Conservation (phyloP, 2,888 invertebrate genomes). For the Tribolium freemani region DNA sequence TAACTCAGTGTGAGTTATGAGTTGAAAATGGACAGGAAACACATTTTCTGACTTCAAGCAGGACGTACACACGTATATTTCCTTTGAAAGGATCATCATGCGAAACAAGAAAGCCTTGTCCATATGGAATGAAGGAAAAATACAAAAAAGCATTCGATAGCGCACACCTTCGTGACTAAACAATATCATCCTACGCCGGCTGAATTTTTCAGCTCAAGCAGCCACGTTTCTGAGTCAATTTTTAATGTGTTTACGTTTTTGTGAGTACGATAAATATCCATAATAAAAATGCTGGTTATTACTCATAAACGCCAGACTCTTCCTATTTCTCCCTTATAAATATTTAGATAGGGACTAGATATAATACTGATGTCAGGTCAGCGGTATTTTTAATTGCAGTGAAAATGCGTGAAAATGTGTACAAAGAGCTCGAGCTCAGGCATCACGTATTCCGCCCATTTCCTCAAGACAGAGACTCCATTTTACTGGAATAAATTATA, state of each 20-base stretch:
- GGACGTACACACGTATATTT: too few species aligned
- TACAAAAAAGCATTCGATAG: conserved; percentile 5
- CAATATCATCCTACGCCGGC: neutral
- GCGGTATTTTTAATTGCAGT: too few species aligned
- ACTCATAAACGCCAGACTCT: conserved; percentile 18
- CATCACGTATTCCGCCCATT: conserved; percentile 16
- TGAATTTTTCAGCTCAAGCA: conserved; percentile 9
- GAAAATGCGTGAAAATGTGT: conserved; percentile 1
- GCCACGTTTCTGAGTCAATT: conserved; percentile 4
- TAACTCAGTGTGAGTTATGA: too few species aligned
- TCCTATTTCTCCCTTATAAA: conserved; percentile 11
- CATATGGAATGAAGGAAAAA: conserved; percentile 6
- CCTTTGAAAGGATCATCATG: neutral
- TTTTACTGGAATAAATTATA: conserved; percentile 32
- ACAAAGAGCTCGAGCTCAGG: neutral
- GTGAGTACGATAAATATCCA: conserved; percentile 23
- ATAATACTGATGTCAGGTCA: conserved; percentile 6
- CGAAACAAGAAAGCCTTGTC: neutral
- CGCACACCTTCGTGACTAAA: conserved; percentile 6
- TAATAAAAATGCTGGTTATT: conserved; percentile 20
- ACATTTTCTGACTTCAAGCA: too few species aligned
- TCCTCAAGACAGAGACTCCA: conserved; percentile 18
- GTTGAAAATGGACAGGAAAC: too few species aligned
- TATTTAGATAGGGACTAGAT: conserved; percentile 7
- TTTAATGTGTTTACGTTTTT: conserved; percentile 35